phyloP scores from a whole-genome alignment of 2,888 invertebrate species.

The Pristionchus japonicus region DNA sequence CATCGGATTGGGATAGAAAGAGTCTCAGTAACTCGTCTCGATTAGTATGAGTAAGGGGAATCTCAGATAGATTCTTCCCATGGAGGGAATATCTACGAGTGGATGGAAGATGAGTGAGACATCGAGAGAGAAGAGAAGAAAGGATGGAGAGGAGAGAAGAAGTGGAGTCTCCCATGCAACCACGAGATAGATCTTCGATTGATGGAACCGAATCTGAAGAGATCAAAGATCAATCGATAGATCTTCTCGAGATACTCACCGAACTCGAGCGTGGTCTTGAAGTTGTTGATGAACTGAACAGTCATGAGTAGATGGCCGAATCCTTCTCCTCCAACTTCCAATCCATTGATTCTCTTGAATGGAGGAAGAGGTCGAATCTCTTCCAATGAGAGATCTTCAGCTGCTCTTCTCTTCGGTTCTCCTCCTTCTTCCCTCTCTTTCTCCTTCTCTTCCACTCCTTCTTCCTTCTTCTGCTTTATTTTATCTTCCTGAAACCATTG shows the following conservation, averaged over 20 bases:
- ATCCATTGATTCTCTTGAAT: slow-evolving; percentile 85
- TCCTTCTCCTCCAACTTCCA: slow-evolving; percentile 88
- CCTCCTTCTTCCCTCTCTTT: slow-evolving; percentile 34
- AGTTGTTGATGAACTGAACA: slow-evolving; percentile 96
- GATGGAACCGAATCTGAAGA: slow-evolving; percentile 88
- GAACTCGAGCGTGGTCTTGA: slow-evolving; percentile 93
- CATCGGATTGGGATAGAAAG: slow-evolving; percentile 20
- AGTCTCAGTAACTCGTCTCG: slow-evolving; percentile 43
- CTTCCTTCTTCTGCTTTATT: slow-evolving; percentile 14
- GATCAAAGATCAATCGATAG: slow-evolving; percentile 78
- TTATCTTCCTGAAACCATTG: neutral
- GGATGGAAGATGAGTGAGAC: slow-evolving; percentile 23
- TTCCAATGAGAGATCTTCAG: slow-evolving; percentile 89
- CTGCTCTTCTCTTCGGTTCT: slow-evolving; percentile 82
- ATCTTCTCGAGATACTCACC: slow-evolving; percentile 81
- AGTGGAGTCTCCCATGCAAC: slow-evolving; percentile 72
- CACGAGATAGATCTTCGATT: slow-evolving; percentile 80
- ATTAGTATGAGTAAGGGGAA: neutral
- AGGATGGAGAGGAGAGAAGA: neutral
- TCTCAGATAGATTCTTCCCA: neutral
- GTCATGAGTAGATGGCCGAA: slow-evolving; percentile 93
- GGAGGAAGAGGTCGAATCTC: slow-evolving; percentile 78
- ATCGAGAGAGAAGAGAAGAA: slow-evolving; percentile 41
- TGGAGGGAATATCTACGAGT: neutral
- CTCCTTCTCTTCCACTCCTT: slow-evolving; percentile 23